A percentile compares a stretch with the other conserved stretches of the same genome.
phyloP scores from a whole-genome alignment of 1,140 invertebrate genomes.

The Eupristina koningsbergeri region DNA sequence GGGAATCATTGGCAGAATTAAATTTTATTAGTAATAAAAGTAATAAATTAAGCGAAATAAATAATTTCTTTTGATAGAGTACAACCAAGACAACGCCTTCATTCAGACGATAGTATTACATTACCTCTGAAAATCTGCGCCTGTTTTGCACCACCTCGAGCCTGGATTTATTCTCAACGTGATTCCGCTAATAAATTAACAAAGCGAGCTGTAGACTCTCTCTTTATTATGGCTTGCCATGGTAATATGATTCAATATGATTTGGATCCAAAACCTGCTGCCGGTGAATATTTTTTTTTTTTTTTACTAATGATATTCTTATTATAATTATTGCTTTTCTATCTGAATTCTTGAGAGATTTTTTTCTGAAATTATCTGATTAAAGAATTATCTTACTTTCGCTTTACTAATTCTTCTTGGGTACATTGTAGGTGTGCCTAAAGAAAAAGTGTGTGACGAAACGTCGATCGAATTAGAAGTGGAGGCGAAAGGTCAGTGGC shows the following conservation, averaged over 20 bases:
- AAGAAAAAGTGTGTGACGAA: conserved; percentile 93
- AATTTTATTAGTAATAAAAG: too few relatives aligned
- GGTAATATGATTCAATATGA: conserved; percentile 92
- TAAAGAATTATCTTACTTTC: too few relatives aligned
- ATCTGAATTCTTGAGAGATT: too few relatives aligned
- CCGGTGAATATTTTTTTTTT: conserved; percentile 70
- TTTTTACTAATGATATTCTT: too few relatives aligned
- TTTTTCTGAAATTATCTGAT: too few relatives aligned
- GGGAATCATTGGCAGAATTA: too few relatives aligned
- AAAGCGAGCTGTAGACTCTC: conserved; percentile 82
- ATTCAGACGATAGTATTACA: conserved; percentile 78
- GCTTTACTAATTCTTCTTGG: conserved; percentile 16
- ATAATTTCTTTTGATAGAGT: conserved; percentile 54
- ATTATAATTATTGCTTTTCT: too few relatives aligned
- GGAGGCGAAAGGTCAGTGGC: conserved; percentile 91
- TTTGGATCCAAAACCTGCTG: conserved; percentile 85
- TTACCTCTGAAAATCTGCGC: conserved; percentile 83
- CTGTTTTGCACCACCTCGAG: conserved; percentile 83
- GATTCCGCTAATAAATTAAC: conserved; percentile 72
- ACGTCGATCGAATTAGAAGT: conserved; percentile 90
- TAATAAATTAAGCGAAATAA: too few relatives aligned
- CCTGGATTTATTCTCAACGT: conserved; percentile 80
- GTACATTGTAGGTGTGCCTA: conserved; percentile 78
- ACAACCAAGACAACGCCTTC: conserved; percentile 77
- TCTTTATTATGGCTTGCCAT: conserved; percentile 92